These are phyloP conservation scores for Ectemnius lituratus DNA, from an alignment of 2,888 invertebrate genomes.

Conservation along the genomic window DNA sequence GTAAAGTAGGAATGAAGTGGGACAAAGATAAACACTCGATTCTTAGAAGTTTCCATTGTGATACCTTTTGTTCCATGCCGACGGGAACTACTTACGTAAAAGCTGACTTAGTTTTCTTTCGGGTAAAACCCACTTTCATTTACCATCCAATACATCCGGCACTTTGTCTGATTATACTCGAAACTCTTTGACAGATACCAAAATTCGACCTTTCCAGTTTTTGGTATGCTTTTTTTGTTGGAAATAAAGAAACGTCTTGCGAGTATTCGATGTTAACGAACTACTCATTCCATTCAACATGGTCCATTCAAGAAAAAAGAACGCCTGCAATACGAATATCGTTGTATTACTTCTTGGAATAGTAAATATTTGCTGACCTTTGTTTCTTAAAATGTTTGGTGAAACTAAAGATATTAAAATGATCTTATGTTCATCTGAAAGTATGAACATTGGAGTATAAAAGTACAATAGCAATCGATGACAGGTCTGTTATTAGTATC, in stretches of 20 bases:
- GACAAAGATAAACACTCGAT: slow-evolving; percentile 45
- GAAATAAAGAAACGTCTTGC: not conserved
- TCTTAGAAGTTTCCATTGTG: slow-evolving; percentile 33
- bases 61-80: slow-evolving; percentile 9
- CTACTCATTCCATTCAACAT: not conserved
- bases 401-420: slow-evolving; percentile 7
- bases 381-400: not conserved
- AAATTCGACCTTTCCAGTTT: too few relatives aligned
- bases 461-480: slow-evolving; percentile 2
- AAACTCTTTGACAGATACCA: too few relatives aligned
- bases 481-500: not conserved
- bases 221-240: not conserved
- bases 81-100: slow-evolving; percentile 1
- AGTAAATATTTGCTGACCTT: not conserved
- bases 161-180: not conserved
- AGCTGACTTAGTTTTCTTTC: not conserved
- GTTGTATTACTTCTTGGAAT: not conserved
- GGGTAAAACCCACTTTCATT: slow-evolving; percentile 10
- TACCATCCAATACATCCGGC: not conserved
- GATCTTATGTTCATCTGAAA: not conserved
- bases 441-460: not conserved
- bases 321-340: not conserved
- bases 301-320: not conserved
- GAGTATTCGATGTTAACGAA: not conserved
- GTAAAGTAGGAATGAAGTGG: slow-evolving; percentile 24